Conservation (phyloP, 2,888 invertebrate genomes). For the Cyclophora albipunctata region DNA sequence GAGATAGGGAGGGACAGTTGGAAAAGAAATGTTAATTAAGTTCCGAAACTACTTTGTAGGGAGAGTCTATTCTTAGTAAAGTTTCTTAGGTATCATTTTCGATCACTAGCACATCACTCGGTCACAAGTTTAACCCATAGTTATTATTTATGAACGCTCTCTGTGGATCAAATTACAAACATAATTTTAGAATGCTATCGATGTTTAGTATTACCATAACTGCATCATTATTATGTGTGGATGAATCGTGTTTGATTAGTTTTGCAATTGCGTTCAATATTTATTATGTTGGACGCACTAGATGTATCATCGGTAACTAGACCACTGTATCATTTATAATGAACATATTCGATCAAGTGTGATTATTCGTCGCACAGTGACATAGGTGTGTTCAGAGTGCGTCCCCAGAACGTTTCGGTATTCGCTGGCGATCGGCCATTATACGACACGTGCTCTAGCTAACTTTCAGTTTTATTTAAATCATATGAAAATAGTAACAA, state of each 20-base stretch:
- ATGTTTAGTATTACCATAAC: slow-evolving; percentile 16
- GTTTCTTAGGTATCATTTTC: slow-evolving; percentile 20
- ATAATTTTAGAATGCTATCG: slow-evolving; percentile 25
- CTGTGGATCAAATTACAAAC: slow-evolving; percentile 6
- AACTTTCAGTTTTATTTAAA: slow-evolving; percentile 26
- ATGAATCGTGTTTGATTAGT: too few relatives aligned
- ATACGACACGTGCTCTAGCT: slow-evolving; percentile 25
- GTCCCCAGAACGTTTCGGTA: slow-evolving; percentile 18
- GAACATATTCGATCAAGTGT: slow-evolving; percentile 5
- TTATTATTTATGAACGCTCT: slow-evolving; percentile 13
- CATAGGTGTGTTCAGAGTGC: slow-evolving; percentile 22
- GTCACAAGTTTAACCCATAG: slow-evolving; percentile 33
- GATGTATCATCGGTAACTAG: not conserved
- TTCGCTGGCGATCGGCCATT: slow-evolving; percentile 30
- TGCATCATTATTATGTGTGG: too few relatives aligned
- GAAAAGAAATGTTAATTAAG: slow-evolving; percentile 23
- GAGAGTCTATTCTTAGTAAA: slow-evolving; percentile 16
- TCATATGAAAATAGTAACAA: slow-evolving; percentile 27
- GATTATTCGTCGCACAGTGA: slow-evolving; percentile 4
- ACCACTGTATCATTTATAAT: not conserved
- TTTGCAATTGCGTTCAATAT: too few relatives aligned
- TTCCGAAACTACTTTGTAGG: slow-evolving; percentile 20
- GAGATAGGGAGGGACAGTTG: slow-evolving; percentile 20
- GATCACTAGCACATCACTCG: slow-evolving; percentile 11
- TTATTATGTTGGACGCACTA: not conserved